Evolutionary conservation across 2,888 invertebrate species (phyloP), one percentile per base, ranked within the genome.

Genomic region (Microplitis deprimator): DNA sequence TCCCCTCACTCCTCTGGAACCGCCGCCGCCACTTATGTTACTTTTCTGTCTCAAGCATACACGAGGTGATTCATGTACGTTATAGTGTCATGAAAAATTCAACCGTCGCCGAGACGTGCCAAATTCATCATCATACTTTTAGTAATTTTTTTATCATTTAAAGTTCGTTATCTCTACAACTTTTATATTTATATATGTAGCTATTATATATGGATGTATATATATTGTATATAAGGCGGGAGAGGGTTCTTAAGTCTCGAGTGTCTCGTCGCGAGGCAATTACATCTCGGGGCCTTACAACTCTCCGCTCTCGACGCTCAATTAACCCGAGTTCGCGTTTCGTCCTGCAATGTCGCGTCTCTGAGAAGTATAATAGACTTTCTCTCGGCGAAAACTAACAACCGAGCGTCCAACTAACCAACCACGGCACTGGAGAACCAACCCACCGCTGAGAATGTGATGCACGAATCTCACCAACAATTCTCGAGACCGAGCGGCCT

Each of bases 51-150:
- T 70, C 5, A 8, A 7, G 67, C 40, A 29, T 73, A 13, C 74
- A 50, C 70, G 13, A 8, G 67, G 29, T 39, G 40, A 79, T 72
- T 76, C 68, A 79, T 78, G 38, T 62, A 80, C 77, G 50, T 50
- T 8, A 78, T 75, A 80, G 79, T 79, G 80, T 81, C 79, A 78
- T 79, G 78, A 81, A 82, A 80, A 79, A 81, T 81, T 79, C 77
- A 73, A n/a, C 70, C 67, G 59, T 71, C 38, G 70, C 65, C 70
- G 67, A 69, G 71, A 77, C 77, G 20, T 68, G 70, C 74, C 74
- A 77, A 77, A 77, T 77, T 77, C 67, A 77, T 77, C 77, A 77
- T 75, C 62, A 65, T 50, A 20, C 29, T 41, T 20, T 67, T 64
- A 40, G 60, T 69, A 77, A 72, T 50, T 50, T 74, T 60, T 62